Conservation (phyloP, 2,797 vertebrate genomes). For the Hippocampus kuda region DNA sequence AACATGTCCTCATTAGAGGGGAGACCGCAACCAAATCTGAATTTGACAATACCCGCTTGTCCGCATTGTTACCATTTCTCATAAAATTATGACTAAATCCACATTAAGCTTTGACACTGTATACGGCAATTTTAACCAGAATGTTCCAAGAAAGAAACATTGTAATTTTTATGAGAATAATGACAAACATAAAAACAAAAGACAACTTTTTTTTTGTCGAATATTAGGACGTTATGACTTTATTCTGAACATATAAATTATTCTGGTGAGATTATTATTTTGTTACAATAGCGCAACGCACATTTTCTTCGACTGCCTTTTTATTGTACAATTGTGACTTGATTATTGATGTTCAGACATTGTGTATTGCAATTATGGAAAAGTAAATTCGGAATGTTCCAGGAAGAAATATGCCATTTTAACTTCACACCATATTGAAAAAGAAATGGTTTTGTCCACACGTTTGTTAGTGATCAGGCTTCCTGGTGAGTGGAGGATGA, state of each 20-base stretch:
- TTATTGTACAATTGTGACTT: neutral
- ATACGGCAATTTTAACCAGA: neutral
- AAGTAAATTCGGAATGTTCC: too few species aligned
- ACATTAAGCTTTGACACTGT: too few species aligned
- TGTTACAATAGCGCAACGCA: too few species aligned
- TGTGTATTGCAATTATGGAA: too few species aligned
- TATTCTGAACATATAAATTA: neutral
- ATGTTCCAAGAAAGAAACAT: neutral
- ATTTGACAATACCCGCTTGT: too few species aligned
- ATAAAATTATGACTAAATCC: neutral
- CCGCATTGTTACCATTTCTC: neutral
- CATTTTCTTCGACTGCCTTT: neutral
- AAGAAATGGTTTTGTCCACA: neutral
- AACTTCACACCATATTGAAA: too few species aligned
- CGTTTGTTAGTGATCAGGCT: too few species aligned
- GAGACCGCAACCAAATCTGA: neutral
- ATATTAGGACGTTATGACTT: neutral
- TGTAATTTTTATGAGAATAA: neutral
- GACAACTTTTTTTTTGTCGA: neutral
- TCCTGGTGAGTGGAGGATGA: too few species aligned
- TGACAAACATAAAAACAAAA: neutral
- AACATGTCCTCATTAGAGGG: neutral
- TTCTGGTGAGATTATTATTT: too few species aligned
- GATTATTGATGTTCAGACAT: neutral
- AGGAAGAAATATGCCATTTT: too few species aligned